phyloP scores from a whole-genome alignment of 2,113 vertebrate species.

The Theristicus caerulescens region DNA sequence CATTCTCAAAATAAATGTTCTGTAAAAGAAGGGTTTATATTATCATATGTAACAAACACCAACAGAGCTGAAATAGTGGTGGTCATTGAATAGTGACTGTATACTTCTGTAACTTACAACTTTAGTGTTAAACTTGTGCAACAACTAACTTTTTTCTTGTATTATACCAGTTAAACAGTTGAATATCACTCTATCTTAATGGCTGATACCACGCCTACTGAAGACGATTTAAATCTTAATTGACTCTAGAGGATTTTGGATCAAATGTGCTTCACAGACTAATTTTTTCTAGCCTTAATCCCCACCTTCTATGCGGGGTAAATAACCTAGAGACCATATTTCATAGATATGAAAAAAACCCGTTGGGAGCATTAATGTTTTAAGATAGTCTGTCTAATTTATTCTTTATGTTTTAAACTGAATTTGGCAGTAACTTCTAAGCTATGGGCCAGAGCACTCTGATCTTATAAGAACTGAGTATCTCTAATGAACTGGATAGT shows the following conservation, averaged over 20 bases:
- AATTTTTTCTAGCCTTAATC: not conserved
- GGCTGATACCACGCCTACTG: not conserved
- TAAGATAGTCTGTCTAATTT: not conserved
- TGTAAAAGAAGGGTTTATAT: not conserved
- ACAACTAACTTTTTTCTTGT: not conserved
- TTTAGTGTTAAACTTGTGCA: not conserved
- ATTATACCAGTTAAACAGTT: not conserved
- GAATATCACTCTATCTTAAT: not conserved
- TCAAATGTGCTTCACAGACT: not conserved
- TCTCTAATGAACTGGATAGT: not conserved
- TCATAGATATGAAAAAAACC: not conserved
- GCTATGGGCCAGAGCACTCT: not conserved
- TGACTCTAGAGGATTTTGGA: not conserved
- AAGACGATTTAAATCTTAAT: not conserved
- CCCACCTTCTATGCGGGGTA: not conserved
- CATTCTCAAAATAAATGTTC: not conserved
- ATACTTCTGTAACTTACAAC: not conserved
- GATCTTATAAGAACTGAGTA: not conserved
- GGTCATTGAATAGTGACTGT: not conserved
- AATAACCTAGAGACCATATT: not conserved
- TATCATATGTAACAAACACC: not conserved
- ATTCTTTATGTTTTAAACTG: not conserved
- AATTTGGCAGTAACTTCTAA: not conserved
- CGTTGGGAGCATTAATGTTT: not conserved
- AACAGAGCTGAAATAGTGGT: not conserved